Evolutionary conservation across 2,888 invertebrate species (phyloP).

Genomic region (Metacarcinus magister): DNA sequence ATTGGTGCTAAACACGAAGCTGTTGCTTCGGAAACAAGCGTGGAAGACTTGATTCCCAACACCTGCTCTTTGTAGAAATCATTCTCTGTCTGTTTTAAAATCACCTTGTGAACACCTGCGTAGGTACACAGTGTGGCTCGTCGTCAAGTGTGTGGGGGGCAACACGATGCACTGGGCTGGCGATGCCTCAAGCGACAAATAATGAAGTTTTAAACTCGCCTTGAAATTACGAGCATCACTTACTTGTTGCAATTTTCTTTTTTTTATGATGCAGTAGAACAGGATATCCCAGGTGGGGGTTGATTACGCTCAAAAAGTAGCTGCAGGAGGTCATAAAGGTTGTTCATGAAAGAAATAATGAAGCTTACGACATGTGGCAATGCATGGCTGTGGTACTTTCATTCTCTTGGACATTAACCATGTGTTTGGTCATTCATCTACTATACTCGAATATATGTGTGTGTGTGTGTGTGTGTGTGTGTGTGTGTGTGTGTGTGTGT

Average conservation of each 20-base stretch:
- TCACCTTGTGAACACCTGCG: not conserved
- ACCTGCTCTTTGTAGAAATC: not conserved
- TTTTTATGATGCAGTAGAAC: not conserved
- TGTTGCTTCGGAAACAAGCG: not conserved
- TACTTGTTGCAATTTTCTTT: slow-evolving; percentile 10
- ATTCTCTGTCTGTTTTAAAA: not conserved
- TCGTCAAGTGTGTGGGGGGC: not conserved
- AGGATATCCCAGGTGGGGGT: not conserved
- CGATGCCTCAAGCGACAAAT: not conserved
- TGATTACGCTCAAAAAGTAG: not conserved
- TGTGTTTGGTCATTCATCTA: not conserved
- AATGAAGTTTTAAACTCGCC: not conserved
- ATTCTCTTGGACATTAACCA: not conserved
- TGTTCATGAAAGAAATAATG: not conserved
- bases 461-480: no score
- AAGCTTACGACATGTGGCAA: not conserved
- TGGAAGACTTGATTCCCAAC: not conserved
- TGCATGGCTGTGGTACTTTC: not conserved
- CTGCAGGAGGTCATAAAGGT: not conserved
- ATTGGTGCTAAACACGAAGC: not conserved
- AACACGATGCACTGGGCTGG: not conserved
- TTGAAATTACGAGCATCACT: not conserved
- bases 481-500: no score
- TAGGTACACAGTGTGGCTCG: not conserved
- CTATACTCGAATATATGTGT: not conserved